A percentile compares a stretch with the other conserved stretches of the same genome.
Conservation (phyloP, 2,888 invertebrate species). For the Exocentrus adspersus region DNA sequence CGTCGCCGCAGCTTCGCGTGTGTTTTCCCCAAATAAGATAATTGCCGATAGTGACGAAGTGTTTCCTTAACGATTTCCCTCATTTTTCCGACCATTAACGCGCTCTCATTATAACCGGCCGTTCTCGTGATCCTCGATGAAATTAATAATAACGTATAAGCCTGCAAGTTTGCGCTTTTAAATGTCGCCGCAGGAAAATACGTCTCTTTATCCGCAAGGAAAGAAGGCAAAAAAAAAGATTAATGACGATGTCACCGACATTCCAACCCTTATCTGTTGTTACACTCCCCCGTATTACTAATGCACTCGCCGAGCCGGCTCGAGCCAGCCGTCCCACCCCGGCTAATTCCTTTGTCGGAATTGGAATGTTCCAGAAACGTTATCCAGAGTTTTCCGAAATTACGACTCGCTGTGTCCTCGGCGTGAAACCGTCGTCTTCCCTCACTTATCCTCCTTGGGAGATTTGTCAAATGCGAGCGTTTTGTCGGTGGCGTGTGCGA, state of each 20-base stretch:
- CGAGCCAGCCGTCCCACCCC: too few relatives aligned
- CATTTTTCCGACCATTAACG: conserved; percentile 39
- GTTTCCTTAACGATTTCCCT: conserved; percentile 48
- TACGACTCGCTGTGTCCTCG: too few relatives aligned
- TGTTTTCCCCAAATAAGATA: conserved; percentile 34
- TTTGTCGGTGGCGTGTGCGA: conserved; percentile 48
- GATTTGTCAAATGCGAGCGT: conserved; percentile 52
- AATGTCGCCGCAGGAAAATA: too few relatives aligned
- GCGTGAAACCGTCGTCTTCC: too few relatives aligned
- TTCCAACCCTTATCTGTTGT: conserved; percentile 48
- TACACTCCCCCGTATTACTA: conserved; percentile 31
- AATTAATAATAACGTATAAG: too few relatives aligned
- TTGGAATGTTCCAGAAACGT: too few relatives aligned
- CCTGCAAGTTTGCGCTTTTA: too few relatives aligned
- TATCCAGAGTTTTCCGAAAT: too few relatives aligned
- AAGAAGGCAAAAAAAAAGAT: conserved; percentile 42
- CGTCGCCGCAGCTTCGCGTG: neutral
- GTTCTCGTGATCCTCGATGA: too few relatives aligned
- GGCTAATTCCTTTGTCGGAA: neutral
- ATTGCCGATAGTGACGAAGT: conserved; percentile 38
- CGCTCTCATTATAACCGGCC: conserved; percentile 14
- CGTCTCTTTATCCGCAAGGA: too few relatives aligned
- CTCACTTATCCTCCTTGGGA: conserved; percentile 22
- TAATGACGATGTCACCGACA: conserved; percentile 53
- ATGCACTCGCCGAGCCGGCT: conserved; percentile 18